Percentiles rank a stretch among this genome's conserved stretches.
Conservation (phyloP, 2,797 vertebrate species). For the Heliangelus exortis region DNA sequence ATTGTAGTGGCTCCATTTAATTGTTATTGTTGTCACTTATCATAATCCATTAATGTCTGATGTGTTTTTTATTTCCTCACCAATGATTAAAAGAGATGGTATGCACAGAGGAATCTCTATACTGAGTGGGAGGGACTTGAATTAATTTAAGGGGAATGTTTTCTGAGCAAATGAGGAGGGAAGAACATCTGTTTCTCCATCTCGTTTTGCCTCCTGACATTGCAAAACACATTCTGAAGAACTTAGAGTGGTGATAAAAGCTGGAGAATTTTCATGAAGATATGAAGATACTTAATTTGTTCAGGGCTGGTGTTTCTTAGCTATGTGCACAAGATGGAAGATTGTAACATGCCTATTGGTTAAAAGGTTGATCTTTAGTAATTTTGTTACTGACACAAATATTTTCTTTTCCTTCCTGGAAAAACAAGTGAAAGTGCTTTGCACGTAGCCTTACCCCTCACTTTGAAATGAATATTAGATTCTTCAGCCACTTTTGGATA, state of each 20-base stretch:
- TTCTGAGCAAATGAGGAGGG: not conserved
- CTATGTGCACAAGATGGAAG: not conserved
- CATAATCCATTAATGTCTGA: not conserved
- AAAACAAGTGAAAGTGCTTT: not conserved
- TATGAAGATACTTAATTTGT: not conserved
- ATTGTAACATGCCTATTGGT: not conserved
- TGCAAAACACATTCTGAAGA: conserved; percentile 5
- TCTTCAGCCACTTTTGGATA: not conserved
- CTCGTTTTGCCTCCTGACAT: not conserved
- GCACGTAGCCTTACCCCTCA: not conserved
- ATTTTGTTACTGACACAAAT: not conserved
- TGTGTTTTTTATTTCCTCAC: not conserved
- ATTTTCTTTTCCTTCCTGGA: not conserved
- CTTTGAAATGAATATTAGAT: not conserved
- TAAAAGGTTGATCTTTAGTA: not conserved
- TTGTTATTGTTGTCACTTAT: not conserved
- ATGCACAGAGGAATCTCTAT: not conserved
- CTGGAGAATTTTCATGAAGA: not conserved
- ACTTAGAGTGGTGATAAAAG: not conserved
- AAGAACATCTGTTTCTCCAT: not conserved
- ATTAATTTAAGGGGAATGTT: not conserved
- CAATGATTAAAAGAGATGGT: not conserved
- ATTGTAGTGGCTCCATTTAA: not conserved
- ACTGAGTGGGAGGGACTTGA: not conserved
- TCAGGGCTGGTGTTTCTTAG: not conserved